Evolutionary conservation across 2,113 vertebrate species (phyloP).

Genomic region (Chamaea fasciata): DNA sequence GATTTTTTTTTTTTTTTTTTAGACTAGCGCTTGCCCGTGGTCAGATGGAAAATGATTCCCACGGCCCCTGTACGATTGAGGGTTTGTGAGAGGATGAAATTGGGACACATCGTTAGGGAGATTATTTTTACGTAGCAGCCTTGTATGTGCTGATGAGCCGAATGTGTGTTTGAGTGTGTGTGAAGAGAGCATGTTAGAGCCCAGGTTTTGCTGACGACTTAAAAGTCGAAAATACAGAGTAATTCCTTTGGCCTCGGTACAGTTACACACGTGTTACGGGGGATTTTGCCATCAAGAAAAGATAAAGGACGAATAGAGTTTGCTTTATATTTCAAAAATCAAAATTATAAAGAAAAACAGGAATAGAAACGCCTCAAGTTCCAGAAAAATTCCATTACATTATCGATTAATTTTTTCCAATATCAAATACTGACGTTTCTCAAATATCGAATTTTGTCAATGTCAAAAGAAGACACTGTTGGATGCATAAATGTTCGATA

Average conservation of each 20-base stretch:
- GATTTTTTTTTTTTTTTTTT: background rate
- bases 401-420: background rate
- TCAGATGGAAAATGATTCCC: background rate
- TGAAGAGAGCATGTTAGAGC: background rate
- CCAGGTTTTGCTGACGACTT: background rate
- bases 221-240: background rate
- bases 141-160: background rate
- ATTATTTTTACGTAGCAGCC: background rate
- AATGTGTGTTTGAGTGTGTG: background rate
- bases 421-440: background rate
- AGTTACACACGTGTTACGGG: rapidly evolving
- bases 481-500: background rate
- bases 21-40: background rate
- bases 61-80: background rate
- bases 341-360: background rate
- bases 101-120: background rate
- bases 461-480: background rate
- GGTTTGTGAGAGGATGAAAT: background rate
- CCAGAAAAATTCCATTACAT: background rate
- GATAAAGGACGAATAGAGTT: background rate
- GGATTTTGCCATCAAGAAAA: background rate
- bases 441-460: background rate
- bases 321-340: background rate
- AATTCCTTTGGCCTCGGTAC: background rate
- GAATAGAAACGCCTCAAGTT: background rate